Evolutionary conservation across 2,888 invertebrate species (phyloP).

Genomic region (Cantharis rustica): DNA sequence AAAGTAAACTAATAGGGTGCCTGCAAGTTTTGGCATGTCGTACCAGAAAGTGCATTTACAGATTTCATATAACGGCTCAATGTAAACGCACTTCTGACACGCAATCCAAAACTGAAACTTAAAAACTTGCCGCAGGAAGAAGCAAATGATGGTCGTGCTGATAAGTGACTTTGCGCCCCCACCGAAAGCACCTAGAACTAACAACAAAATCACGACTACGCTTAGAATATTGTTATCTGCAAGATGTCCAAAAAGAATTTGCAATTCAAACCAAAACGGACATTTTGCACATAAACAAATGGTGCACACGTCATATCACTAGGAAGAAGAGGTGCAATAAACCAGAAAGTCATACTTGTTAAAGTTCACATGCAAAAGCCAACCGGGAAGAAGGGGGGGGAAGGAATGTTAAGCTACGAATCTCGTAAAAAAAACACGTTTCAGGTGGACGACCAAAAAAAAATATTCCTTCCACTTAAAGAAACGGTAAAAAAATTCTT

Average conservation of each 20-base stretch:
- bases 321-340: background rate
- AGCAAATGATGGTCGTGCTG: slow-evolving; percentile 22
- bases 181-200: slow-evolving; percentile 42
- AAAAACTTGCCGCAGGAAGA: slow-evolving; percentile 11
- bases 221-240: background rate
- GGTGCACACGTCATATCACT: background rate
- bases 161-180: slow-evolving; percentile 27
- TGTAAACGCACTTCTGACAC: slow-evolving; percentile 99
- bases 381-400: background rate
- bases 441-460: background rate
- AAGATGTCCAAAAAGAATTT: background rate
- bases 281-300: background rate
- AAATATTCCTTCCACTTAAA: background rate
- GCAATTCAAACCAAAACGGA: background rate
- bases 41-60: slow-evolving; percentile 99
- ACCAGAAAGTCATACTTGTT: background rate
- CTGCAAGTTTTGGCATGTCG: slow-evolving; percentile 83
- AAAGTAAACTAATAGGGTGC: slow-evolving; percentile 45
- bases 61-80: slow-evolving; percentile 57
- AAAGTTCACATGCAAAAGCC: background rate
- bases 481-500: background rate
- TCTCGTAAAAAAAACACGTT: background rate
- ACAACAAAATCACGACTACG: slow-evolving; percentile 1
- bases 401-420: background rate
- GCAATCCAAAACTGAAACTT: slow-evolving; percentile 67